Evolutionary conservation across 2,113 vertebrate species (phyloP).

Genomic region (Anolis carolinensis): DNA sequence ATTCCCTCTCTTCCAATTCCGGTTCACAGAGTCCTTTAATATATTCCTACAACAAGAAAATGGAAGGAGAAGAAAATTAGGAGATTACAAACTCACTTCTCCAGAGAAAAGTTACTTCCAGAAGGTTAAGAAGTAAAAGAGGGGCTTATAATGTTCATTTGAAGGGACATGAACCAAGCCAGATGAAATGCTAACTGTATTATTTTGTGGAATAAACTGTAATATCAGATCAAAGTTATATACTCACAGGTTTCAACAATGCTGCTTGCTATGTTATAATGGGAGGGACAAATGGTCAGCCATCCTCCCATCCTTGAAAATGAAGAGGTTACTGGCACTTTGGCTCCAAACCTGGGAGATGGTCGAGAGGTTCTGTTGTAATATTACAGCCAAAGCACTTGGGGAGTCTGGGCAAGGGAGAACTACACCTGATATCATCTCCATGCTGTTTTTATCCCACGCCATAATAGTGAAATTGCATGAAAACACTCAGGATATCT

Average conservation of each 20-base stretch:
- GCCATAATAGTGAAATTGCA: neutral
- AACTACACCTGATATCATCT: neutral
- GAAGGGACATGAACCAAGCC: neutral
- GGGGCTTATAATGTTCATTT: neutral
- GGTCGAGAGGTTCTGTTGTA: too few relatives aligned
- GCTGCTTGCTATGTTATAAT: neutral
- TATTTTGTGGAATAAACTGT: neutral
- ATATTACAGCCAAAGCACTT: neutral
- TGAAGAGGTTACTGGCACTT: neutral
- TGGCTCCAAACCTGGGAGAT: too few relatives aligned
- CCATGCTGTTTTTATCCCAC: neutral
- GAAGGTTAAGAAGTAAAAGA: neutral
- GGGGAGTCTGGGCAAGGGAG: neutral
- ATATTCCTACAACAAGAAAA: conserved; percentile 82
- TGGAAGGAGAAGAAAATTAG: neutral
- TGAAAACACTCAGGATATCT: neutral
- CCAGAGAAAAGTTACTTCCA: neutral
- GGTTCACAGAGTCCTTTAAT: conserved; percentile 95
- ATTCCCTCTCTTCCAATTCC: conserved; percentile 88
- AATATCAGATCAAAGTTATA: neutral
- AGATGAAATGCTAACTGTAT: neutral
- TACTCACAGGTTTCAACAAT: neutral
- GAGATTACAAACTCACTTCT: neutral
- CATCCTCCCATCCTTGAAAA: neutral
- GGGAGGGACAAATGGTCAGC: neutral